A percentile compares a stretch with the other conserved stretches of the same genome.
Evolutionary conservation across 2,113 vertebrate species (phyloP).

Genomic region (Tonatia bakeri): DNA sequence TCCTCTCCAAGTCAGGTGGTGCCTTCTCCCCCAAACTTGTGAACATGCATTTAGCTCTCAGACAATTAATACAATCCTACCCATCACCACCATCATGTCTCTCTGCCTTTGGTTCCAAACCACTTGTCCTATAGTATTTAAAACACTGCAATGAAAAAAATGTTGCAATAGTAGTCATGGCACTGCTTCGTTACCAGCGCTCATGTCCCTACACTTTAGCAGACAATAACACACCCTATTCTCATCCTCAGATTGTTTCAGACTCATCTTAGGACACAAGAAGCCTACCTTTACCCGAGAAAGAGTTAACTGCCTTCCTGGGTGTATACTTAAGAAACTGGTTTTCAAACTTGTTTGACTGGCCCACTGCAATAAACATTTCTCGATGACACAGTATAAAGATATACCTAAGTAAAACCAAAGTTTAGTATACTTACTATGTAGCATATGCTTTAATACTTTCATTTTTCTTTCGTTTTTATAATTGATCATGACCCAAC

Average conservation of each 20-base stretch:
- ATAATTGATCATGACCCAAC: neutral
- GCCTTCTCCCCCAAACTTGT: neutral
- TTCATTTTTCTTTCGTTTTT: neutral
- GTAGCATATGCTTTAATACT: neutral
- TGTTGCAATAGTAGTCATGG: accelerated
- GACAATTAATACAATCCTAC: neutral
- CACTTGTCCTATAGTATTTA: neutral
- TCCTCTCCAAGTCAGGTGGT: neutral
- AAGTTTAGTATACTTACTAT: slow-evolving; percentile 14
- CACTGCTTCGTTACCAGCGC: neutral
- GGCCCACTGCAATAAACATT: neutral
- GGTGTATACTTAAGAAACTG: neutral
- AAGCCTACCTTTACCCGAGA: neutral
- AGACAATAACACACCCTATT: neutral
- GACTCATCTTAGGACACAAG: neutral
- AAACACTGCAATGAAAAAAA: neutral
- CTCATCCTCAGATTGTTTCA: neutral
- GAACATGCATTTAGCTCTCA: neutral
- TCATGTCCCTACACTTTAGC: neutral
- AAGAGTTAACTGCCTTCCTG: neutral
- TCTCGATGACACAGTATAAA: neutral
- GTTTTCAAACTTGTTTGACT: neutral
- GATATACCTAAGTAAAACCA: neutral
- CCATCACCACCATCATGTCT: neutral
- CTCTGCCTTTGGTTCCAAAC: neutral